phyloP scores from a whole-genome alignment of 2,888 invertebrate genomes.

The Sinelater perroti region DNA sequence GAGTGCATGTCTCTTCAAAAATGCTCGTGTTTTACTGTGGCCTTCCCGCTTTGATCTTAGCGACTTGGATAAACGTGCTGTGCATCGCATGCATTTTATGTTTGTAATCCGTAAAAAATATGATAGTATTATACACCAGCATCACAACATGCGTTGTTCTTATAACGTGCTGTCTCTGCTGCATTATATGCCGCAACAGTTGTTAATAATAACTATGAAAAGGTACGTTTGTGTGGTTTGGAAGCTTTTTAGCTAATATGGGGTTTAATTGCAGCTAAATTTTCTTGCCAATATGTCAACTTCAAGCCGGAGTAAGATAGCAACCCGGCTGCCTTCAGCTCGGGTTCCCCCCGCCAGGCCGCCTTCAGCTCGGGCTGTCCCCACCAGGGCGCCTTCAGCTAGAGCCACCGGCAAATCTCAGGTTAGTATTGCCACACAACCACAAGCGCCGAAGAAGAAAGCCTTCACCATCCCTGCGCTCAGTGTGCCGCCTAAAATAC shows the following conservation, averaged over 20 bases:
- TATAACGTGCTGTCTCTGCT: background rate
- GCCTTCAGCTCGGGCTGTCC: no score
- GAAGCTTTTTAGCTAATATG: slow-evolving; percentile 2
- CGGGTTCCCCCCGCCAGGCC: no score
- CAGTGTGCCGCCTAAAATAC: slow-evolving; percentile 19
- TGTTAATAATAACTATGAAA: background rate
- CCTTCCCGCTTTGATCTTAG: slow-evolving; percentile 25
- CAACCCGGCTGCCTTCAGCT: background rate
- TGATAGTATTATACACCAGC: slow-evolving; percentile 2
- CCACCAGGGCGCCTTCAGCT: background rate
- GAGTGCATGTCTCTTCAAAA: slow-evolving; percentile 11
- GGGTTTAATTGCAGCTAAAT: no score
- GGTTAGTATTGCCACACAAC: no score
- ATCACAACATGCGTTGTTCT: slow-evolving; percentile 5
- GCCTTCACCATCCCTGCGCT: slow-evolving; percentile 22
- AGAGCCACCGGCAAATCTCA: background rate
- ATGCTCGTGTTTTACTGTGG: slow-evolving; percentile 34
- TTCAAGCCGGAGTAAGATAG: slow-evolving; percentile 1
- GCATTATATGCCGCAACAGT: background rate
- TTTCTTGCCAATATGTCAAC: slow-evolving; percentile 7
- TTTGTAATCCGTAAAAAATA: slow-evolving; percentile 15
- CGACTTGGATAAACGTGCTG: slow-evolving; percentile 26
- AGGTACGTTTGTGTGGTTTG: background rate
- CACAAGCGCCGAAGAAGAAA: background rate
- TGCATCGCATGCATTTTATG: slow-evolving; percentile 26